Evolutionary conservation across 2,888 invertebrate genomes (phyloP).

Genomic region (Cynaeus angustus): DNA sequence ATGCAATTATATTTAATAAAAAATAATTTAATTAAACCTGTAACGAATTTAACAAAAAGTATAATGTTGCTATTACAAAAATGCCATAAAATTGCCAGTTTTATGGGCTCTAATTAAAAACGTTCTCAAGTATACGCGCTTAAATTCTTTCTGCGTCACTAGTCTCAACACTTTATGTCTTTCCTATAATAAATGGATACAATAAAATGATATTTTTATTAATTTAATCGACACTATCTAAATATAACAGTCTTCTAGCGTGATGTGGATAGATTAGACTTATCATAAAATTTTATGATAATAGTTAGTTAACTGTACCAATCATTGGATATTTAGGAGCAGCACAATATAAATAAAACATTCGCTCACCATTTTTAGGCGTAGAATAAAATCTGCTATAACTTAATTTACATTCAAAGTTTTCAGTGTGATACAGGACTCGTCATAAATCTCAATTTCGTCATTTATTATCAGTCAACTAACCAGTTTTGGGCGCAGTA

Average conservation of each 20-base stretch:
- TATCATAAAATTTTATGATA: constrained; percentile 1
- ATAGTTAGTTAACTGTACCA: neutral
- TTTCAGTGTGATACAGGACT: constrained; percentile 16
- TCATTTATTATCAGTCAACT: constrained; percentile 33
- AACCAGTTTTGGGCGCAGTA: constrained; percentile 22
- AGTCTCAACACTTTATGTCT: neutral
- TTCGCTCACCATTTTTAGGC: neutral
- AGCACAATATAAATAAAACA: neutral
- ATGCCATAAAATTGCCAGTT: neutral
- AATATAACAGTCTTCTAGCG: neutral
- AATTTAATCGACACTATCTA: constrained; percentile 3
- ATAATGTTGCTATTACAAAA: neutral
- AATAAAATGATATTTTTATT: constrained; percentile 10
- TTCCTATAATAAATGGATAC: neutral
- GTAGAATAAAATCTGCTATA: constrained; percentile 10
- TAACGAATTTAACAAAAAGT: too few species aligned
- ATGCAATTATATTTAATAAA: too few species aligned
- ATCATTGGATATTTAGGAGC: neutral
- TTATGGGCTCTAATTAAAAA: neutral
- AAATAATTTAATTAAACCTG: too few species aligned
- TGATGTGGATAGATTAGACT: neutral
- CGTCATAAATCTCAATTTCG: constrained; percentile 33
- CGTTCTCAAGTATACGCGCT: neutral
- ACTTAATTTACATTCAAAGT: constrained; percentile 25
- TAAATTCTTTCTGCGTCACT: neutral